Conservation (phyloP, 2,113 vertebrate genomes). For the Recurvirostra avosetta region DNA sequence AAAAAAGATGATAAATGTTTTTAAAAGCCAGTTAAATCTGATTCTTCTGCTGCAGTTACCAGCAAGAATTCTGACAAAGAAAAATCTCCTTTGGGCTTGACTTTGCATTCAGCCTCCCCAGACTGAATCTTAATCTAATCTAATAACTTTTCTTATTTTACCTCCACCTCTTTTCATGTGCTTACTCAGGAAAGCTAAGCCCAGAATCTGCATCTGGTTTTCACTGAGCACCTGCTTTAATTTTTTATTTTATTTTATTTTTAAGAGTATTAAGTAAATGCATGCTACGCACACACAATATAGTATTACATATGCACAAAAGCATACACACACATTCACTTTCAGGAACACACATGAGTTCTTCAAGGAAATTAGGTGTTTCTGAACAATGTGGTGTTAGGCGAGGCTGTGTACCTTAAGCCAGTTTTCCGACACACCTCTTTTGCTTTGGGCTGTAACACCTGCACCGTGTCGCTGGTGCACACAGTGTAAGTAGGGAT, state of each 20-base stretch:
- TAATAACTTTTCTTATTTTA: background rate
- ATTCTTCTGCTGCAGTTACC: background rate
- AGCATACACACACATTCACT: background rate
- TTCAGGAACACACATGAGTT: background rate
- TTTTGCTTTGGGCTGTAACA: background rate
- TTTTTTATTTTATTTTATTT: background rate
- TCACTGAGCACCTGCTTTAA: background rate
- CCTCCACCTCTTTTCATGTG: background rate
- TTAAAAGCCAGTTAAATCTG: background rate
- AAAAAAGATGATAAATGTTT: background rate
- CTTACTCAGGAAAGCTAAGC: background rate
- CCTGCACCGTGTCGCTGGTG: rapidly evolving
- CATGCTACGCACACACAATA: background rate
- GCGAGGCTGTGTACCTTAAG: background rate
- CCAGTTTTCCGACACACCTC: background rate
- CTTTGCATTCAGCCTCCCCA: background rate
- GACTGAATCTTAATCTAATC: background rate
- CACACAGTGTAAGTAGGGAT: rapidly evolving
- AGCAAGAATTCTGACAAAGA: background rate
- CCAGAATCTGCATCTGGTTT: background rate
- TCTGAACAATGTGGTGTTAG: background rate
- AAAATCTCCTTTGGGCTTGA: background rate
- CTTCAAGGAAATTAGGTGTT: background rate
- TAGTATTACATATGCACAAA: background rate
- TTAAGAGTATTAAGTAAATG: background rate